Conservation (phyloP, 2,888 invertebrate genomes). For the Mamestra brassicae region DNA sequence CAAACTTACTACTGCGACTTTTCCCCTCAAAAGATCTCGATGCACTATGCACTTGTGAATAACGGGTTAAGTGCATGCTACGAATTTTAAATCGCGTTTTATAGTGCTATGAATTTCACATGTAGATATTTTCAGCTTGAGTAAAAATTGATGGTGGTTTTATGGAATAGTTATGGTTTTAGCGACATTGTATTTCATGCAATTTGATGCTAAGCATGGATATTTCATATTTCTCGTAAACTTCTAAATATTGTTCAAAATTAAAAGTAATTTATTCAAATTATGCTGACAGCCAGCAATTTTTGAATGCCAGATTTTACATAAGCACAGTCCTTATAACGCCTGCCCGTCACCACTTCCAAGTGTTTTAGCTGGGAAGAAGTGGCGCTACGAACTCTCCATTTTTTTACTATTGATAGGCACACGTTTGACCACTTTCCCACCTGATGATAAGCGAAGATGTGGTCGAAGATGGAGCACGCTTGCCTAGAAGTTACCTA, state of each 20-base stretch:
- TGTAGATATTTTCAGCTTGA: constrained; percentile 48
- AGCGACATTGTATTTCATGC: background rate
- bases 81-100: constrained; percentile 59
- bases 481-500: too few relatives aligned
- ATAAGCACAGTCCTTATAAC: too few relatives aligned
- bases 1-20: constrained; percentile 9
- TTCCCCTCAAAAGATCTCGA: constrained; percentile 58
- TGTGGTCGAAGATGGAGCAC: too few relatives aligned
- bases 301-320: too few relatives aligned
- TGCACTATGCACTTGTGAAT: constrained; percentile 67
- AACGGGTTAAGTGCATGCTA: constrained; percentile 64
- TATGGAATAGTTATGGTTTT: constrained; percentile 14
- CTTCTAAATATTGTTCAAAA: background rate
- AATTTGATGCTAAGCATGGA: background rate
- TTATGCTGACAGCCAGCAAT: too few relatives aligned
- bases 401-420: too few relatives aligned
- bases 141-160: constrained; percentile 42
- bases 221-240: background rate
- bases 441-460: too few relatives aligned
- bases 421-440: too few relatives aligned
- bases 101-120: constrained; percentile 48
- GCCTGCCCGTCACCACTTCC: too few relatives aligned
- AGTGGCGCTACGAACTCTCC: too few relatives aligned
- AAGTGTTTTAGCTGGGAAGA: too few relatives aligned
- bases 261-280: too few relatives aligned